phyloP scores from a whole-genome alignment of 2,797 vertebrate genomes.

The Dendrocincla tyrannina region DNA sequence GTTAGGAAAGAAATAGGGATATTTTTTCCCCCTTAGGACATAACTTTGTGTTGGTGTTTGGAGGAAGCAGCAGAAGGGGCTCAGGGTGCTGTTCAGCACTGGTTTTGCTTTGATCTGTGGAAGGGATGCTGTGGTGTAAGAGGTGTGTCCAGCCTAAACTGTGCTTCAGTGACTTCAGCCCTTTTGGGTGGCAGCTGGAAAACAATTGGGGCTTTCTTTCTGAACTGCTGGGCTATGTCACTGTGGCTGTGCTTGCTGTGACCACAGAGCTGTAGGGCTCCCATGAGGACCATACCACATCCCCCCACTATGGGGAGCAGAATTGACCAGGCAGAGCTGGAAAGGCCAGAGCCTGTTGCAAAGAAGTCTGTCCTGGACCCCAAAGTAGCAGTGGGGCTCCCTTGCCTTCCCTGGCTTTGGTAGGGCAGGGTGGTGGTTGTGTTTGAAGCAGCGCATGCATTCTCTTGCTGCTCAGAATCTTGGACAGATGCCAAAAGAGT shows the following conservation, averaged over 20 bases:
- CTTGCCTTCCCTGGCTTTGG: not conserved
- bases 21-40: accelerated
- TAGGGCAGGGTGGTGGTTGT: not conserved
- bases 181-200: not conserved
- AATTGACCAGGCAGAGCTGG: not conserved
- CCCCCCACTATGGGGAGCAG: not conserved
- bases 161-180: not conserved
- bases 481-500: not conserved
- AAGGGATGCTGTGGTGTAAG: not conserved
- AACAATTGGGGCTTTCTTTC: not conserved
- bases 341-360: not conserved
- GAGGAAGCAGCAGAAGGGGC: not conserved
- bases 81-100: accelerated
- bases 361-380: not conserved
- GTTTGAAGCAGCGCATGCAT: accelerated
- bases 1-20: not conserved
- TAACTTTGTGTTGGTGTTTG: accelerated
- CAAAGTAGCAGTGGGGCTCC: not conserved
- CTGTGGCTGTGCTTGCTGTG: not conserved
- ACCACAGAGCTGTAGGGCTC: not conserved
- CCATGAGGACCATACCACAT: accelerated
- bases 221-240: accelerated
- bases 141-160: not conserved
- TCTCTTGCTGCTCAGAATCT: not conserved
- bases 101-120: not conserved